Base-by-base conservation (phyloP, 2,888 invertebrate genomes). In the Plebejus anna region DNA sequence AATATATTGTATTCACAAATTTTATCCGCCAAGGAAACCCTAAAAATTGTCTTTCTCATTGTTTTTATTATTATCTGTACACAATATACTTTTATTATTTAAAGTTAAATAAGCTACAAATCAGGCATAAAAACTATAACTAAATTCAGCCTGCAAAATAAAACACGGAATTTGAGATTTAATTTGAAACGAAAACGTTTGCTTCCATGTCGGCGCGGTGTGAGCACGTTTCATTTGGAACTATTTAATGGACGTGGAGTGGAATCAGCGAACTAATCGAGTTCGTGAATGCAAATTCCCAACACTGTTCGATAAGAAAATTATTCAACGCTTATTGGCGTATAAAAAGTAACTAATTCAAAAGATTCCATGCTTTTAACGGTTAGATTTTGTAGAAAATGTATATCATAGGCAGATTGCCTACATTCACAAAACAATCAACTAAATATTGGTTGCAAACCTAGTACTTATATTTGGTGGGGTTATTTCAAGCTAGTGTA, bases 171-270 rank as follows among this genome's bases (percentile, higher is more conserved):
- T 70, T 70, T 70, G 42, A 71, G 71, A 71, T 71, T 71, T 16
- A 22, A 71, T 71, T 38, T n/a, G 7, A 70, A 70, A 70, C 70
- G 70, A 71, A 71, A 71, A 71, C 71, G n/a, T 71, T 71, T 71
- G 42, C 71, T 38, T n/a, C 28, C 71, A 71, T 71, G n/a, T 71
- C 22, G 71, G n/a, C 22, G 71, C 71, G 42, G 42, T 42, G 38
- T 71, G 71, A 22, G 42, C 71, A 71, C 71, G 71, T 71, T 71
- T 71, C 42, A 71, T 71, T 71, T 42, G 71, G n/a, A 71, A 71
- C 71, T 71, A 42, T 71, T 71, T 71, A 71, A 71, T 71, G 42
- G 42, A 71, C 71, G 42, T 71, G 38, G 42, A 71, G 22, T 42
- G 42, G n/a, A 36, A 70, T 42, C 38, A 42, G n/a, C 42, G 38